Evolutionary conservation across 2,888 invertebrate genomes (phyloP), one percentile per base, ranked within the genome.

Genomic region (Thecocarcelia acutangulata): DNA sequence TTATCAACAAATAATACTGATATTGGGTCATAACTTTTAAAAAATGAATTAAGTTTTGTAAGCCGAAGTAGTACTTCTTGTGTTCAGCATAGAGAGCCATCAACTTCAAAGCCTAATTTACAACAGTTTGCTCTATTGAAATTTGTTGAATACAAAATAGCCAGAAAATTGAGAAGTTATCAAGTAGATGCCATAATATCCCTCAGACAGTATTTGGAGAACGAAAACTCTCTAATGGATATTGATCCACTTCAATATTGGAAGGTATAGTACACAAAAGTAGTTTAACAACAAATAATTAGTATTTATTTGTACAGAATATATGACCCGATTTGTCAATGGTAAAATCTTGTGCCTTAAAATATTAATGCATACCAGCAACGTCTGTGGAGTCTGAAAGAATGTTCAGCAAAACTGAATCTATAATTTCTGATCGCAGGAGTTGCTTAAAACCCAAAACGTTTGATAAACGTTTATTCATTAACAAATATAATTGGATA

Each of bases 361-460:
- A 5, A 24, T 24, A 24, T 2, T 24, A 3, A 24, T 5, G 24
- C 24, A 5, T 24, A 24, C 54, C 73, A 2, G 54, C 74, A 33
- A 56, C 64, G 28, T 74, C 64, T 52, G 46, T 44, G 24, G 63
- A 73, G 28, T 73, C 73, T 50, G 63, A 73, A 52, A 59, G 63
- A 15, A 40, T 74, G 74, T 64, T 64, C 58, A 74, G 64, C 64
- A 74, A 64, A 64, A 48, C 59, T 68, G 58, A 40, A 15, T 19
- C 37, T 2, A 44, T 66, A 44, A 56, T 74, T 28, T 74, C 58
- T 13, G 64, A 54, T 12, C 50, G 73, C 6, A 52, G 63, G 9
- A 56, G 42, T 28, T 54, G 54, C 17, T 54, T 74, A 42, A 74
- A 74, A 44, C 46, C 40, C 12, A 54, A 63, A 42, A 61, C 50